Evolutionary conservation across 2,797 vertebrate genomes (phyloP).

Genomic region (Sparidentex hasta): DNA sequence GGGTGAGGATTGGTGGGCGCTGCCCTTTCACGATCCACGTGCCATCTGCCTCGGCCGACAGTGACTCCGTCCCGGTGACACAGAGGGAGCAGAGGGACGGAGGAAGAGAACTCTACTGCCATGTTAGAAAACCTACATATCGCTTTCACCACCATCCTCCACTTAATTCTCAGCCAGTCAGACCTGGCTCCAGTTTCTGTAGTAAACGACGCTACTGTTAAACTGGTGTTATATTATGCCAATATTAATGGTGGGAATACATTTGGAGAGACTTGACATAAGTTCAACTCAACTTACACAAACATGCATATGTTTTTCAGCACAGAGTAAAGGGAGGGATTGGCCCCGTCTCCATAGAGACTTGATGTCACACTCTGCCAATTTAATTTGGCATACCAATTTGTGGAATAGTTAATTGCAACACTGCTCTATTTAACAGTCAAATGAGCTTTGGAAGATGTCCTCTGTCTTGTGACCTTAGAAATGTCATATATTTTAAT

Average conservation of each 20-base stretch:
- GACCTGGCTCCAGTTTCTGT: not conserved
- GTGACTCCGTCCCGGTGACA: constrained; percentile 53
- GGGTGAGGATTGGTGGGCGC: constrained; percentile 66
- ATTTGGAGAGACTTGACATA: constrained; percentile 18
- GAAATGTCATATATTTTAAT: constrained; percentile 67
- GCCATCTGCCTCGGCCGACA: constrained; percentile 78
- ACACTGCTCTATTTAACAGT: constrained; percentile 82
- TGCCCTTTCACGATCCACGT: constrained; percentile 76
- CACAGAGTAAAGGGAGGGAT: constrained; percentile 34
- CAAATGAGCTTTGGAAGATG: constrained; percentile 77
- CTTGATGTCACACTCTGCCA: constrained; percentile 71
- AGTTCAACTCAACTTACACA: constrained; percentile 48
- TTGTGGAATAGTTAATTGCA: constrained; percentile 81
- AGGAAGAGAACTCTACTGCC: constrained; percentile 16
- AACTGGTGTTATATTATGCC: not conserved
- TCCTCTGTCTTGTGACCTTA: constrained; percentile 72
- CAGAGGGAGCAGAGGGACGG: constrained; percentile 49
- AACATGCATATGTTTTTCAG: constrained; percentile 57
- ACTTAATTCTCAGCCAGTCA: constrained; percentile 1
- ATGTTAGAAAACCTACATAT: constrained; percentile 27
- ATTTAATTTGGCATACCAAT: constrained; percentile 81
- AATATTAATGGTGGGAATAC: constrained; percentile 23
- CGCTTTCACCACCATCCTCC: constrained; percentile 12
- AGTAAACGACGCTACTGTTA: not conserved
- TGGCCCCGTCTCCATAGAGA: constrained; percentile 62